Evolutionary conservation across 2,888 invertebrate species (phyloP), one percentile per base, ranked within the genome.

Genomic region (Psylliodes chrysocephalus): DNA sequence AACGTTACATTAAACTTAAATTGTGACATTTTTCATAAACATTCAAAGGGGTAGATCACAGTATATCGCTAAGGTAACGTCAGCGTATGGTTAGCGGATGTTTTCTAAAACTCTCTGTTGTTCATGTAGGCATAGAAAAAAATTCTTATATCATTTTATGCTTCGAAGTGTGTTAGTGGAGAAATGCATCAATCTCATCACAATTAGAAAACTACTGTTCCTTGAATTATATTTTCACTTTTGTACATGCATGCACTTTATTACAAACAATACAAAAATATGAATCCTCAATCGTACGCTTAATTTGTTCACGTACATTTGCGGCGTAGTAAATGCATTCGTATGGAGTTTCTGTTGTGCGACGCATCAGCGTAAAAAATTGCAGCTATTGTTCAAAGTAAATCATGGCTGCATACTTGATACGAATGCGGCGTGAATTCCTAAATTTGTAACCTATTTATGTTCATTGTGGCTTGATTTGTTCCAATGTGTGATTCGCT

Each of bases 361-460:
- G 46, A 14, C 33, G 56, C 47, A 47, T 47, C 56, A 46, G n/a
- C 12, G 22, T 38, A 66, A 73, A 73, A 73, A 72, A 67, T 70
- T 64, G 64, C 59, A 49, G 52, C 53, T 52, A 69, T 70, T 72
- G 68, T 73, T 65, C 64, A 60, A 60, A 64, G 40, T 63, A 68
- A 70, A 70, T 66, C 66, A 67, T 54, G 63, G 60, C 52, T 67
- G 66, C 67, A 72, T 72, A 67, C 63, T 67, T 66, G 65, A 71
- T 71, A 67, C 42, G 55, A 60, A 56, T 60, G 54, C 55, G 35
- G 22, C 30, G 56, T 15, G 60, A 57, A 63, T 59, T 53, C 53
- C 66, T 54, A 66, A 66, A 70, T 68, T 64, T 61, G 63, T 66
- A 64, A 59, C 60, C 67, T 66, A 69, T 69, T 67, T 64, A 54